These are phyloP conservation scores for Halictus quadricinctus DNA, from an alignment of 2,888 invertebrate genomes.

Conservation along the genomic window DNA sequence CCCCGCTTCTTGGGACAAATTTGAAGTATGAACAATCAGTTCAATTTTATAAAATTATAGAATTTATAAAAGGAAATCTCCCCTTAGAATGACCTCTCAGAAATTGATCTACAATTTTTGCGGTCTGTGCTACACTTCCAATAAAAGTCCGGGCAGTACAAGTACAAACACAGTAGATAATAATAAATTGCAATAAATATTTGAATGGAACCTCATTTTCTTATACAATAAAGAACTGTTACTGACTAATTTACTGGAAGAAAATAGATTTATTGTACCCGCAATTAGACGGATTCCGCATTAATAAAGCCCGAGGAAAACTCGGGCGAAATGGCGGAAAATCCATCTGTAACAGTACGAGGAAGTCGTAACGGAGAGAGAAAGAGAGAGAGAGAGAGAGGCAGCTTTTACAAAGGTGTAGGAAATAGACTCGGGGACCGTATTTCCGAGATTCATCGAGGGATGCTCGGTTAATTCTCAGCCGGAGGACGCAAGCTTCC, in stretches of 20 bases:
- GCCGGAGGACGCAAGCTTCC: constrained; percentile 23
- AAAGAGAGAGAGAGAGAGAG: not conserved
- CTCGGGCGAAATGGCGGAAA: not conserved
- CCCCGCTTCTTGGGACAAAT: too few relatives aligned
- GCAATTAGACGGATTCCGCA: not conserved
- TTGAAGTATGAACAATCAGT: too few relatives aligned
- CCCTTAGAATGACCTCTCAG: too few relatives aligned
- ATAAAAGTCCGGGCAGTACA: too few relatives aligned
- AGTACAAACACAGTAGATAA: too few relatives aligned
- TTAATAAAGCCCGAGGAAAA: constrained; percentile 2
- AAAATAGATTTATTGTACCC: not conserved
- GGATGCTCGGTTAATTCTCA: constrained; percentile 47
- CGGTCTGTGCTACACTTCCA: too few relatives aligned
- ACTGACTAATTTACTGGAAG: not conserved
- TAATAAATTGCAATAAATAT: too few relatives aligned
- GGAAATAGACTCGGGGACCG: constrained; percentile 18
- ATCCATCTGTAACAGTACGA: not conserved
- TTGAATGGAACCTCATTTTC: too few relatives aligned
- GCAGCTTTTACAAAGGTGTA: constrained; percentile 21
- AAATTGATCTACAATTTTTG: too few relatives aligned
- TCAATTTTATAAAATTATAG: too few relatives aligned
- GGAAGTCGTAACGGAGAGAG: not conserved
- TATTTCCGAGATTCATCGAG: constrained; percentile 34
- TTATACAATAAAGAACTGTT: not conserved
- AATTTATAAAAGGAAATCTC: too few relatives aligned